Base-by-base conservation (phyloP, 2,888 invertebrate genomes). In the Pseudoips prasinana region DNA sequence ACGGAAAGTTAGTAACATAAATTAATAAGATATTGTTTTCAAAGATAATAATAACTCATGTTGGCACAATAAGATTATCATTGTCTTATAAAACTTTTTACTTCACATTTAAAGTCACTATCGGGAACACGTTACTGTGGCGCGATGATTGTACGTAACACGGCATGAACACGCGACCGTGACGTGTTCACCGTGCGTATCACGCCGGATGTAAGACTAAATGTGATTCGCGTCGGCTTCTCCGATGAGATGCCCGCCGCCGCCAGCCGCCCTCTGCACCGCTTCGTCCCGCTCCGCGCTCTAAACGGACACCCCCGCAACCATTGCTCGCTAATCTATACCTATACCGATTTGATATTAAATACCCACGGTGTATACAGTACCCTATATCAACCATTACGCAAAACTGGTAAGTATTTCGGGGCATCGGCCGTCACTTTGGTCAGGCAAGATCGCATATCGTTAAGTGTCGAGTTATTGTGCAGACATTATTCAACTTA, bases 201-300 rank as follows among this genome's bases (percentile, higher is more conserved):
- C 72, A 52, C 63, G 45, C 66, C 70, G 75, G 62, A 62, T 57
- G 65, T 64, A 70, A 66, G 64, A 77, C 78, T 81, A 70, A 81
- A 73, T 72, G 79, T 67, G 79, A 80, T 83, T 81, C 75, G 63
- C 75, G 75, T 57, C 55, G 48, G 54, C 61, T 59, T 51, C n/a
- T 61, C 58, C 50, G 56, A 55, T 67, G 71, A 70, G 73, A 70
- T 65, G 58, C 67, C 63, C 63, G 68, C 73, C 66, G 66, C 64
- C 64, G 47, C 52, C 56, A 43, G 52, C 67, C 67, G 65, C 68
- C 71, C 70, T 62, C 64, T 64, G 62, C 65, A 63, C 66, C 64
- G 55, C 72, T 63, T 57, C 53, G 58, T 51, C 64, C 63, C 61
- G 64, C 58, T 61, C 47, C 63, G 46, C 64, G 39, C 58, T 44